Percentiles rank a stretch among this genome's conserved stretches.
Conservation (phyloP, 2,113 vertebrate species). For the Symphodus melops region DNA sequence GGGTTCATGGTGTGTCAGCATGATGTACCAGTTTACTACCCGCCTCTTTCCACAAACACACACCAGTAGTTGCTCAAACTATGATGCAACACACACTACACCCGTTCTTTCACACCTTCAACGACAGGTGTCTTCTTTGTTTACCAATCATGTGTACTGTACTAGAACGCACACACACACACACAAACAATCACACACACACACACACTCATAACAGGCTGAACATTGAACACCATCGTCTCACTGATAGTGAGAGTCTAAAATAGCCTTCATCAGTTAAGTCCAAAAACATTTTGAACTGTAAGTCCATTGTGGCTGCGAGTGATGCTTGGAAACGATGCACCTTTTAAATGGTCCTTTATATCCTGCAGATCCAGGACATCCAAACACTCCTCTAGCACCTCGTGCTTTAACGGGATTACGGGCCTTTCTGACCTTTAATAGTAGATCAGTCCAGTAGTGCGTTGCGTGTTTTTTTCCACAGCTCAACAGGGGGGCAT, state of each 20-base stretch:
- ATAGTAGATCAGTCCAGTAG: conserved; percentile 14
- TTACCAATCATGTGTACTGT: conserved; percentile 7
- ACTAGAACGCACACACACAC: conserved; percentile 3
- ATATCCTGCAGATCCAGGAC: conserved; percentile 14
- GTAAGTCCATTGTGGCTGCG: not conserved
- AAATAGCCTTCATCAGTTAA: no score
- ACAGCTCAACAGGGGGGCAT: not conserved
- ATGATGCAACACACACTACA: conserved; percentile 6
- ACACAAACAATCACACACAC: not conserved
- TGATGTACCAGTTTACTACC: conserved; percentile 72
- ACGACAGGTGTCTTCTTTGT: not conserved
- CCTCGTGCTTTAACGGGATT: conserved; percentile 32
- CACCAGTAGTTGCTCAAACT: not conserved
- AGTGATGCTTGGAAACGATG: not conserved
- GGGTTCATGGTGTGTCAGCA: conserved; percentile 72
- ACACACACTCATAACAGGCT: not conserved
- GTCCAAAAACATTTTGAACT: not conserved
- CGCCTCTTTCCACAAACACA: conserved; percentile 30
- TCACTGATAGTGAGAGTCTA: not conserved
- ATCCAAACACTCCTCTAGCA: not conserved
- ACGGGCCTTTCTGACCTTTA: conserved; percentile 7
- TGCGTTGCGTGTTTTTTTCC: conserved; percentile 20
- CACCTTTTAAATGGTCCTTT: conserved; percentile 7
- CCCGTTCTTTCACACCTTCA: not conserved
- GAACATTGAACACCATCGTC: not conserved